Percentiles rank a stretch among this genome's conserved stretches.
Evolutionary conservation across 53 echinoderm and acorn worm species (phyloP).

Genomic region (Mesocentrotus franciscanus): DNA sequence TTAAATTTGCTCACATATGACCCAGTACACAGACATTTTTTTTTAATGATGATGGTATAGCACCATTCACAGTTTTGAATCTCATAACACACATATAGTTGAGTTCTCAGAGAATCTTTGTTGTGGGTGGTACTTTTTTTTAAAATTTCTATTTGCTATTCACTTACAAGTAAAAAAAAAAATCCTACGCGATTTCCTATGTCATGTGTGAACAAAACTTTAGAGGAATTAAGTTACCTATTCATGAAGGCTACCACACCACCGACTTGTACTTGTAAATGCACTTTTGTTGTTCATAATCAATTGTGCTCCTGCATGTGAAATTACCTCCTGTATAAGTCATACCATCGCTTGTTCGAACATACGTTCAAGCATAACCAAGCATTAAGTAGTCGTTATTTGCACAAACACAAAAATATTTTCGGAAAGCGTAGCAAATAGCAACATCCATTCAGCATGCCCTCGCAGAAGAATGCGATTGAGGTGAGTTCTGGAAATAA

Average conservation of each 20-base stretch:
- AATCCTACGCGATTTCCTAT: too few relatives aligned
- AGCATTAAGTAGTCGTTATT: not conserved
- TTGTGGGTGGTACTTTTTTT: too few relatives aligned
- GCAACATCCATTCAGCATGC: not conserved
- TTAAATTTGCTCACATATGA: not conserved
- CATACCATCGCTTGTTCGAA: not conserved
- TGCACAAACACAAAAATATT: not conserved
- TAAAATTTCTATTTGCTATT: too few relatives aligned
- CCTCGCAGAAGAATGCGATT: not conserved
- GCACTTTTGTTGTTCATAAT: not conserved
- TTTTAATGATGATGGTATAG: too few relatives aligned
- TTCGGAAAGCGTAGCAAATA: constrained; percentile 11
- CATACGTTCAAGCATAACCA: not conserved
- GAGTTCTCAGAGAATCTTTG: too few relatives aligned
- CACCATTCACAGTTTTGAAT: too few relatives aligned
- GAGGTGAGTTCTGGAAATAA: not conserved
- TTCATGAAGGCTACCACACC: not conserved
- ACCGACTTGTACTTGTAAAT: not conserved
- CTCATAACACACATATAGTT: too few relatives aligned
- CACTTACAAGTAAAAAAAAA: too few relatives aligned
- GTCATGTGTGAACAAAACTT: too few relatives aligned
- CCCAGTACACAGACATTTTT: too few relatives aligned
- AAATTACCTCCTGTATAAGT: not conserved
- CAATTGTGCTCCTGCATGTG: not conserved
- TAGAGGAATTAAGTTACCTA: not conserved